Evolutionary conservation across 2,888 invertebrate genomes (phyloP).

Genomic region (Trichopoda pennipes): DNA sequence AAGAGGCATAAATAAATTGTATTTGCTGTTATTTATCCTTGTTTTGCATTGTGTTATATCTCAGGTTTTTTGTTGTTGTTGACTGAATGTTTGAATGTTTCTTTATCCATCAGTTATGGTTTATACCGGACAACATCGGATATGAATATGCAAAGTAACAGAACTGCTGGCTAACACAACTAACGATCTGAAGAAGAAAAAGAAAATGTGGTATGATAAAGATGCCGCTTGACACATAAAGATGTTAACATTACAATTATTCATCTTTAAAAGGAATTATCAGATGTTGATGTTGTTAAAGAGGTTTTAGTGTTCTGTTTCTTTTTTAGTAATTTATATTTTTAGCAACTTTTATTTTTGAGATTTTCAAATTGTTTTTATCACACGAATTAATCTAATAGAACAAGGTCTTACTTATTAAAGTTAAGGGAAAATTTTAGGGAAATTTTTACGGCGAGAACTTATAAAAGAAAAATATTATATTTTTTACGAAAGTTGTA

Average conservation of each 20-base stretch:
- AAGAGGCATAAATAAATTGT: slow-evolving; percentile 50
- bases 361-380: too few relatives aligned
- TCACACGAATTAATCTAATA: too few relatives aligned
- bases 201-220: slow-evolving; percentile 56
- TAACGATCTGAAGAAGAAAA: slow-evolving; percentile 31
- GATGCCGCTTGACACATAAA: slow-evolving; percentile 68
- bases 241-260: slow-evolving; percentile 69
- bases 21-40: slow-evolving; percentile 18
- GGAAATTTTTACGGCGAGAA: too few relatives aligned
- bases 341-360: not conserved
- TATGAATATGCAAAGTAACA: slow-evolving; percentile 67
- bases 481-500: too few relatives aligned
- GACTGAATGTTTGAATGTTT: slow-evolving; percentile 35
- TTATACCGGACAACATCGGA: slow-evolving; percentile 61
- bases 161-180: slow-evolving; percentile 34
- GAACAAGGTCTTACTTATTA: too few relatives aligned
- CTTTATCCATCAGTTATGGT: slow-evolving; percentile 58
- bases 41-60: slow-evolving; percentile 27
- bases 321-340: not conserved
- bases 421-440: too few relatives aligned
- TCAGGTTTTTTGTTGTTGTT: slow-evolving; percentile 26
- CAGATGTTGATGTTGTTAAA: slow-evolving; percentile 56
- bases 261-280: slow-evolving; percentile 65
- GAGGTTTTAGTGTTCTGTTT: slow-evolving; percentile 22
- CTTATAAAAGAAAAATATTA: too few relatives aligned